phyloP scores from a whole-genome alignment of 1,140 invertebrate genomes.

The Pseudachorutes palmiensis region DNA sequence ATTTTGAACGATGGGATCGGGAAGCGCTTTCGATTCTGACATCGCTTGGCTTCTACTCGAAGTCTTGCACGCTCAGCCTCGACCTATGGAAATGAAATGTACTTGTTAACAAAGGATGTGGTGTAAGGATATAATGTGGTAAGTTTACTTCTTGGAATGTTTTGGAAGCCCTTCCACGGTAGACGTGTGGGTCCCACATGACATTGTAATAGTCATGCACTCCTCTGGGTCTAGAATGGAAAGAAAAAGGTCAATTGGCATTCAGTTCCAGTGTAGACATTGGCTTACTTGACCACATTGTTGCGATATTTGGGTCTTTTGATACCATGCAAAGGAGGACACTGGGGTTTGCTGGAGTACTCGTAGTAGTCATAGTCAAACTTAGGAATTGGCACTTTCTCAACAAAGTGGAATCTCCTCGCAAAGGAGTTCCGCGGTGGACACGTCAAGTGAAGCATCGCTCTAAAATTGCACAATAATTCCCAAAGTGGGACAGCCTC shows the following conservation, averaged over 20 bases:
- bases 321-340: too few relatives aligned
- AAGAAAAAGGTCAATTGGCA: not conserved
- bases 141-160: constrained; percentile 4
- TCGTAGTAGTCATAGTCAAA: not conserved
- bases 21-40: too few relatives aligned
- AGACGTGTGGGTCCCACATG: constrained; percentile 27
- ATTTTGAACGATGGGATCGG: too few relatives aligned
- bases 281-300: not conserved
- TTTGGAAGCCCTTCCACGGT: constrained; percentile 11
- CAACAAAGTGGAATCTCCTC: too few relatives aligned
- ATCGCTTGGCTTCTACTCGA: not conserved
- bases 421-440: too few relatives aligned
- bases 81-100: not conserved
- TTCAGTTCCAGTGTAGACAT: not conserved
- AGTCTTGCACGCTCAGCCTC: not conserved
- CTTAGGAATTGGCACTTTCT: not conserved
- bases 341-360: not conserved
- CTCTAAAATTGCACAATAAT: too few relatives aligned
- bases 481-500: too few relatives aligned
- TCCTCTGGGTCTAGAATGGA: constrained; percentile 12
- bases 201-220: constrained; percentile 27
- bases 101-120: not conserved
- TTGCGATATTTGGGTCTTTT: constrained; percentile 2
- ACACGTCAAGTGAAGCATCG: too few relatives aligned
- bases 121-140: not conserved